Percentiles rank a stretch among this genome's conserved stretches.
Conservation (phyloP, 2,888 invertebrate genomes). For the Cheilosia variabilis region DNA sequence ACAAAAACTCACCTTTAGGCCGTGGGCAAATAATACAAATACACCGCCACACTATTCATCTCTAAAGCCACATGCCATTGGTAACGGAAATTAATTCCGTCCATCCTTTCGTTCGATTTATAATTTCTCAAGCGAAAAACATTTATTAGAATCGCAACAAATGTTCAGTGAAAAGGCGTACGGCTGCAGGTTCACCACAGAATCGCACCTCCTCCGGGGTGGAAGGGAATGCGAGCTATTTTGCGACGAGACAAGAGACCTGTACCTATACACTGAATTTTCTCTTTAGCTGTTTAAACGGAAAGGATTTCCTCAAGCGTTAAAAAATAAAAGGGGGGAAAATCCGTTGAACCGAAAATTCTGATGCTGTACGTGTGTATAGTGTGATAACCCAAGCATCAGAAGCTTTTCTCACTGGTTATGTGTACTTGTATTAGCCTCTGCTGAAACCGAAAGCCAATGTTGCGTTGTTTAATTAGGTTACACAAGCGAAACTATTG, state of each 20-base stretch:
- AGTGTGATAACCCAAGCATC: conserved; percentile 1
- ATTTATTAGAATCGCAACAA: conserved; percentile 41
- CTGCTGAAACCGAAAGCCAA: conserved; percentile 20
- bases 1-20: neutral
- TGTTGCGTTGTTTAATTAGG: conserved; percentile 50
- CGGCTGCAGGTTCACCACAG: conserved; percentile 27
- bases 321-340: conserved; percentile 33
- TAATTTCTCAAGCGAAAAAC: conserved; percentile 51
- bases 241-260: neutral
- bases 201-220: conserved; percentile 14
- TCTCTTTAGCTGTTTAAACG: neutral
- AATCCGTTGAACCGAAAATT: conserved; percentile 41
- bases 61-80: conserved; percentile 14
- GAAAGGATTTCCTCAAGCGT: conserved; percentile 31
- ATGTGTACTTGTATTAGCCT: neutral
- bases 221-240: neutral
- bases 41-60: neutral
- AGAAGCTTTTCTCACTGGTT: neutral
- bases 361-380: conserved; percentile 29
- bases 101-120: conserved; percentile 37
- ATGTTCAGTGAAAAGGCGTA: conserved; percentile 31
- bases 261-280: neutral
- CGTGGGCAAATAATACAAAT: neutral
- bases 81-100: conserved; percentile 32
- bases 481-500: conserved; percentile 33